Conservation (phyloP, 2,797 vertebrate genomes). For the Ctenopoma multispine region DNA sequence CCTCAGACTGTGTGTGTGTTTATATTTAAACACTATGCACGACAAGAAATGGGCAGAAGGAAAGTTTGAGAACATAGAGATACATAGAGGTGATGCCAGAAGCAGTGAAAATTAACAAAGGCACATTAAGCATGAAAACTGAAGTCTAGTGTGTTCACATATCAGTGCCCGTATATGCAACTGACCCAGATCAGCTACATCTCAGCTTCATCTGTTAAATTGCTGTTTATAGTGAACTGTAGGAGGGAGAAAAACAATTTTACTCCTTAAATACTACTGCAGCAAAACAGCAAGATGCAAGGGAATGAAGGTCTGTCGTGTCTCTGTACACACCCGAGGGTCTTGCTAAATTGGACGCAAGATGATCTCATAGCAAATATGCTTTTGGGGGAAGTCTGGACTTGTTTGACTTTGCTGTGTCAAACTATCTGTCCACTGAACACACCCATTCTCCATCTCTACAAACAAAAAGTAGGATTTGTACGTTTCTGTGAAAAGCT, state of each 20-base stretch:
- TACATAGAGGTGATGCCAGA: background rate
- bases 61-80: slow-evolving; percentile 14
- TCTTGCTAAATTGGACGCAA: background rate
- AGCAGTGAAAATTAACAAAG: background rate
- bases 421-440: slow-evolving; percentile 35
- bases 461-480: slow-evolving; percentile 48
- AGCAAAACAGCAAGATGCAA: background rate
- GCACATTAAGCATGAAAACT: too few species aligned
- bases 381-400: slow-evolving; percentile 21
- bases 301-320: background rate
- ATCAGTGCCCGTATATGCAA: background rate
- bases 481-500: slow-evolving; percentile 42
- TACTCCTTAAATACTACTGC: background rate
- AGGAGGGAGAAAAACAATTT: background rate
- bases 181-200: slow-evolving; percentile 10
- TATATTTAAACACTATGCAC: slow-evolving; percentile 31
- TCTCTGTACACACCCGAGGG: background rate
- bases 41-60: slow-evolving; percentile 2
- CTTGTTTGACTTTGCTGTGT: slow-evolving; percentile 42
- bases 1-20: slow-evolving; percentile 37
- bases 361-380: slow-evolving; percentile 39
- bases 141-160: background rate
- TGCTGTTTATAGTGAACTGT: slow-evolving; percentile 4
- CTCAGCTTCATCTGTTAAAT: background rate
- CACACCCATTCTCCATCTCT: slow-evolving; percentile 14